A percentile compares a stretch with the other conserved stretches of the same genome.
Evolutionary conservation across 2,113 vertebrate species (phyloP).

Genomic region (Nematolebias whitei): DNA sequence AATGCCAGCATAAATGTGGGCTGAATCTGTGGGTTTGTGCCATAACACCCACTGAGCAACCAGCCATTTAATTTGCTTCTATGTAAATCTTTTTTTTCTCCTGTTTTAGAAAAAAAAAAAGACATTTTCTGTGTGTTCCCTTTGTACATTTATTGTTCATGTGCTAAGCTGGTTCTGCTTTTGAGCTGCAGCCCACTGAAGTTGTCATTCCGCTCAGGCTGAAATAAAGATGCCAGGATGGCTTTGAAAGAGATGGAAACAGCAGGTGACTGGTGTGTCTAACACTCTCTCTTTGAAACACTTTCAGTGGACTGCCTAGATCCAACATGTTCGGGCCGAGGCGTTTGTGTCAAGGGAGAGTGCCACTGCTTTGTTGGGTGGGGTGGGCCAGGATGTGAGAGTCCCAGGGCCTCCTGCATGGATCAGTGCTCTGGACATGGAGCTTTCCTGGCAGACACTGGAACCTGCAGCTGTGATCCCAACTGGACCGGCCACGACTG

Average conservation of each 20-base stretch:
- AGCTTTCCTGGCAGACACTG: conserved; percentile 87
- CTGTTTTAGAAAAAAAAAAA: conserved; percentile 24
- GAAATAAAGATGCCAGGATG: conserved; percentile 37
- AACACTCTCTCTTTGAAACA: conserved; percentile 43
- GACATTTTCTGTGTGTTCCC: conserved; percentile 13
- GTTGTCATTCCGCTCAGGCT: conserved; percentile 34
- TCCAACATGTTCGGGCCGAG: conserved; percentile 92
- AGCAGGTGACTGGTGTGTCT: conserved; percentile 51
- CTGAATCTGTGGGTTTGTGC: conserved; percentile 49
- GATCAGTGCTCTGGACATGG: conserved; percentile 97
- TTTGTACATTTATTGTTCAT: conserved; percentile 10
- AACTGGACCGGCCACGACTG: conserved; percentile 96
- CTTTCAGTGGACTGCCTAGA: conserved; percentile 95
- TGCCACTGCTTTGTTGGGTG: conserved; percentile 97
- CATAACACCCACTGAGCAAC: conserved; percentile 39
- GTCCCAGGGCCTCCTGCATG: conserved; percentile 91
- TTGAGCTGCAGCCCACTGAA: conserved; percentile 25
- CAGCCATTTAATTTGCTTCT: conserved; percentile 55
- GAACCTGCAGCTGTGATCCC: conserved; percentile 93
- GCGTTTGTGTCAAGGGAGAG: conserved; percentile 93
- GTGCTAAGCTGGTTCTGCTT: conserved; percentile 17
- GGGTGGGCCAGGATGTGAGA: conserved; percentile 94
- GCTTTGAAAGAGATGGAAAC: conserved; percentile 30
- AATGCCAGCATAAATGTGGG: conserved; percentile 56
- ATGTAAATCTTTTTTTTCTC: conserved; percentile 45